These are phyloP conservation scores for Flexamia atlantica DNA, from an alignment of 2,888 invertebrate genomes.

Conservation along the genomic window DNA sequence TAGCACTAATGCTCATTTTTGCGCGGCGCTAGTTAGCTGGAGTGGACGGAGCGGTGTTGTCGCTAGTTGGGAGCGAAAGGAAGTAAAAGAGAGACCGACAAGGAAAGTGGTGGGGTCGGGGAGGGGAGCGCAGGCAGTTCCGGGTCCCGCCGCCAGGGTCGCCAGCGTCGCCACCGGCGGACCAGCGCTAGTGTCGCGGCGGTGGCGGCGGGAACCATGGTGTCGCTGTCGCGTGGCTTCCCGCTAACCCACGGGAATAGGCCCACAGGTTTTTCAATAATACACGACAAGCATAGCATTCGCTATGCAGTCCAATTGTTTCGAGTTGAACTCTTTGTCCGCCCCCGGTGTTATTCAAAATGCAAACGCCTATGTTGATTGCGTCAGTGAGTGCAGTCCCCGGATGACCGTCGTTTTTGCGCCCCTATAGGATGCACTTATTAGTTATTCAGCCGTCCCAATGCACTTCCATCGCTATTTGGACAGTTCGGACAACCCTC, in stretches of 20 bases:
- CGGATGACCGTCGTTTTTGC: slow-evolving; percentile 54
- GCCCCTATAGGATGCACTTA: slow-evolving; percentile 60
- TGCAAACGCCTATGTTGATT: slow-evolving; percentile 55
- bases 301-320: slow-evolving; percentile 61
- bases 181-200: slow-evolving; percentile 53
- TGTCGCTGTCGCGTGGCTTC: slow-evolving; percentile 46
- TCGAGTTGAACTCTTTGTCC: slow-evolving; percentile 58
- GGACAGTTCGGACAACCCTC: slow-evolving; percentile 61
- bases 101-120: not conserved
- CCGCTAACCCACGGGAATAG: slow-evolving; percentile 57
- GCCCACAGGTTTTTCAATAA: slow-evolving; percentile 64
- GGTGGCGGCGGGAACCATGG: slow-evolving; percentile 44
- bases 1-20: slow-evolving; percentile 53
- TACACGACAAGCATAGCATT: slow-evolving; percentile 62
- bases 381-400: slow-evolving; percentile 59
- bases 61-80: slow-evolving; percentile 33
- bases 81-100: slow-evolving; percentile 56
- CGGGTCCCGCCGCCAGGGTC: not conserved
- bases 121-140: slow-evolving; percentile 23
- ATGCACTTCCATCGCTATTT: slow-evolving; percentile 58
- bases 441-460: slow-evolving; percentile 62
- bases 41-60: slow-evolving; percentile 30
- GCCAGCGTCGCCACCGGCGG: slow-evolving; percentile 35
- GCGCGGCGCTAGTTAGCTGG: slow-evolving; percentile 48
- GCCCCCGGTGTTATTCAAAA: slow-evolving; percentile 59